Conservation (phyloP, 2,797 vertebrate species). For the Artibeus jamaicensis region DNA sequence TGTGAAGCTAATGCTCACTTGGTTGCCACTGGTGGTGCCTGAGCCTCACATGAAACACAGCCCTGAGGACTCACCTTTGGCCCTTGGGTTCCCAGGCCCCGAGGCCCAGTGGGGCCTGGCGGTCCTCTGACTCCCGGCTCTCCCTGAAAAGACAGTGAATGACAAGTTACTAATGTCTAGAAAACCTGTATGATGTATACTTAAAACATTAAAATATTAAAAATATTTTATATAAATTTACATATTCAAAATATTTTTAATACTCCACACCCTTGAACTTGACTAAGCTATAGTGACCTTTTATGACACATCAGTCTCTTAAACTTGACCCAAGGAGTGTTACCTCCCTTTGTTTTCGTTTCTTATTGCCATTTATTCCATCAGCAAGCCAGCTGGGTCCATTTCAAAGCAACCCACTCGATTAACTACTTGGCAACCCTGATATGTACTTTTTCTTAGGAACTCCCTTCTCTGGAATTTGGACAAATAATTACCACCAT, state of each 20-base stretch:
- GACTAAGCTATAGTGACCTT: not conserved
- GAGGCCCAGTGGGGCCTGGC: constrained; percentile 83
- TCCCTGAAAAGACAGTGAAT: constrained; percentile 82
- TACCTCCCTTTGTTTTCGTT: not conserved
- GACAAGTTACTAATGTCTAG: not conserved
- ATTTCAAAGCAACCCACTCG: constrained; percentile 35
- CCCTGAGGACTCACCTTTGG: constrained; percentile 84
- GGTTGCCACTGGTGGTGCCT: not conserved
- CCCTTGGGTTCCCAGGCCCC: constrained; percentile 83
- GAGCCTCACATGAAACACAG: not conserved
- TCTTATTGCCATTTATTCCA: not conserved
- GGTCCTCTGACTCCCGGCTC: constrained; percentile 85
- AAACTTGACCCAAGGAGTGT: not conserved
- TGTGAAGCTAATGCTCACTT: not conserved
- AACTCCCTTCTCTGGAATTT: not conserved
- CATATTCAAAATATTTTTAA: not conserved
- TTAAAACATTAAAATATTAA: not conserved
- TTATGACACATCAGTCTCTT: not conserved
- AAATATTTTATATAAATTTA: not conserved
- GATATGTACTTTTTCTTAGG: not conserved
- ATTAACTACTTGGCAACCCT: constrained; percentile 11
- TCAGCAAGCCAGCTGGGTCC: not conserved
- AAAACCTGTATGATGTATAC: not conserved
- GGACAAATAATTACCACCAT: not conserved
- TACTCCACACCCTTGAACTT: not conserved